A percentile compares a stretch with the other conserved stretches of the same genome.
Conservation (phyloP, 2,888 invertebrate genomes). For the Apamea sordens region DNA sequence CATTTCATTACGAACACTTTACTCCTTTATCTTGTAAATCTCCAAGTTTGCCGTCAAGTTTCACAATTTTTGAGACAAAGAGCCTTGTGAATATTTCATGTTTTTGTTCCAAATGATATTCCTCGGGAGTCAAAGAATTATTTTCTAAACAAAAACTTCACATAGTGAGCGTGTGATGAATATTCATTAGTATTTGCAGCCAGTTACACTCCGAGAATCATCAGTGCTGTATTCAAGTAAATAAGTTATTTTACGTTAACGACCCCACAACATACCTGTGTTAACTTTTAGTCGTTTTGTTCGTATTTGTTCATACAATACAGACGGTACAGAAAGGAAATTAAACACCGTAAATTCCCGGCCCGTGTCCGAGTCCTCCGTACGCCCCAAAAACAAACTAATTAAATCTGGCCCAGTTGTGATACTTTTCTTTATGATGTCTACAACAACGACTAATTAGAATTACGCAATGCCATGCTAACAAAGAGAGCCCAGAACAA, state of each 20-base stretch:
- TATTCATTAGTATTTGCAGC: conserved; percentile 76
- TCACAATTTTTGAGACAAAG: conserved; percentile 82
- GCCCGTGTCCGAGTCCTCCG: conserved; percentile 23
- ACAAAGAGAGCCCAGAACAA: conserved; percentile 49
- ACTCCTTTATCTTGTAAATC: conserved; percentile 85
- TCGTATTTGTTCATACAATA: conserved; percentile 35
- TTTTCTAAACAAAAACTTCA: conserved; percentile 79
- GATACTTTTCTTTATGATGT: conserved; percentile 61
- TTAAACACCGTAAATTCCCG: conserved; percentile 38
- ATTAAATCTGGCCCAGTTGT: conserved; percentile 59
- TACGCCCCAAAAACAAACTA: conserved; percentile 49
- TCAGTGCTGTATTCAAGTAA: conserved; percentile 54
- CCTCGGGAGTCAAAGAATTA: conserved; percentile 78
- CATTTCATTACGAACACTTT: conserved; percentile 75
- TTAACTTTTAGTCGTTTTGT: conserved; percentile 28
- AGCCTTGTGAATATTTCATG: conserved; percentile 85
- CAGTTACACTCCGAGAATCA: conserved; percentile 64
- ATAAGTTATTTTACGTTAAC: conserved; percentile 36
- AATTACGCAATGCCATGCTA: conserved; percentile 60
- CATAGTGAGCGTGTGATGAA: conserved; percentile 73
- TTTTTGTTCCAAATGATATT: conserved; percentile 79
- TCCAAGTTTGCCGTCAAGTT: conserved; percentile 81
- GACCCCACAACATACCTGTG: conserved; percentile 32
- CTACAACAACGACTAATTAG: conserved; percentile 59
- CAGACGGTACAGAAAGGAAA: conserved; percentile 38